A percentile compares a stretch with the other conserved stretches of the same genome.
Evolutionary conservation across 2,888 invertebrate genomes (phyloP).

Genomic region (Pandemis corylana): DNA sequence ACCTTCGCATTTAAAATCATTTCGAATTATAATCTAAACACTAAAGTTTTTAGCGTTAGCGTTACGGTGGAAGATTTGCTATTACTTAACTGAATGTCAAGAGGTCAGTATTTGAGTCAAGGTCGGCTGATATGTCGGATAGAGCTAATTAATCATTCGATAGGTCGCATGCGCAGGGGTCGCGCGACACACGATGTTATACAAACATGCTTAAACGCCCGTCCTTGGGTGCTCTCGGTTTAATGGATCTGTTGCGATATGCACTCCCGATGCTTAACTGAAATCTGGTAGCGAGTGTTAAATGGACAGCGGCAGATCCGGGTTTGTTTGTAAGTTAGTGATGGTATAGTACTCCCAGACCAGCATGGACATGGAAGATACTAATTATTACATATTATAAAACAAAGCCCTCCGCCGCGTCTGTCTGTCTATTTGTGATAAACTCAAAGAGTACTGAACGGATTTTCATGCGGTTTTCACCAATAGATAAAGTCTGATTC

Average conservation of each 20-base stretch:
- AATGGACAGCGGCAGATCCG: background rate
- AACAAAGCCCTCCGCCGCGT: no score
- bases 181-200: constrained; percentile 4
- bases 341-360: no score
- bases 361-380: no score
- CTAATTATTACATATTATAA: no score
- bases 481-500: no score
- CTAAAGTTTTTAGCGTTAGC: background rate
- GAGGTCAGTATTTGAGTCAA: constrained; percentile 28
- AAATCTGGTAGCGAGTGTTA: background rate
- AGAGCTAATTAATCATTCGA: constrained; percentile 13
- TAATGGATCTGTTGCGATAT: constrained; percentile 14
- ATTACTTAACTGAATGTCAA: constrained; percentile 15
- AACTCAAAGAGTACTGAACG: no score
- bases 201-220: background rate
- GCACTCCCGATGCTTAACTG: background rate
- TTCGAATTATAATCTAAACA: background rate
- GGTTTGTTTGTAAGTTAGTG: background rate
- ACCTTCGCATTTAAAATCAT: background rate
- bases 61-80: background rate
- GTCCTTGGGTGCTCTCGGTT: background rate
- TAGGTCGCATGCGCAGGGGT: constrained; percentile 18
- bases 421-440: no score
- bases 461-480: no score
- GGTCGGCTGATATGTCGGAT: constrained; percentile 16